Base-by-base conservation (phyloP, 2,797 vertebrate species). In the Pristis pectinata region DNA sequence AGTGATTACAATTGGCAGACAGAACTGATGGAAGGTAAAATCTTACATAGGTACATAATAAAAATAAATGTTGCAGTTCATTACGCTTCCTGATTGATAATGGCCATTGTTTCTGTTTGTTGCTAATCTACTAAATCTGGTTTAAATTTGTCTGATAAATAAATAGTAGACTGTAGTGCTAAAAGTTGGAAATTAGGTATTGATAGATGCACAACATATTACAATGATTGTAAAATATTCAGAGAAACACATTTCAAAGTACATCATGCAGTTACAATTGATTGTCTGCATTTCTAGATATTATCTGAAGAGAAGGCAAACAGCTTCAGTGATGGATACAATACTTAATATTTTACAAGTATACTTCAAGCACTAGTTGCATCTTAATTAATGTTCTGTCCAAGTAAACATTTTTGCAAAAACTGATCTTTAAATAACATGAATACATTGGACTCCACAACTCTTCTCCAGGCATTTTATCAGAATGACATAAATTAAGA, bases 1-100 rank as follows among this genome's bases (percentile, higher is more conserved):
- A 94, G 92, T 94, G 92, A 94, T 94, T 76, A 44, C 92, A 49
- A 94, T 94, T 74, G 92, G 49, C 92, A 94, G 67, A 70, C 27
- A 94, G n/a, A 94, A 49, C 44, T 94, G 72, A 94, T 94, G 44
- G 70, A 53, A 76, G 34, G 41, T 34, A 53, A 94, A 74, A 44
- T 44, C 7, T 37, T 79, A 79, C 17, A 83, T 53, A 53, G 44
- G 15, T 24, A 93, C 92, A 94, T 6, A 61, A 8, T 8, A 30
- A 74, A 70, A 74, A 34, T 56, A 49, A 56, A 72, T 70, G 37
- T 93, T 53, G 15, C 64, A 30, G 19, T 53, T 49, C 93, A 92
- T 72, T 74, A 13, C 49, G 93, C 41, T 34, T 93, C 67, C 67
- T 72, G 61, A 67, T 91, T 91, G 87, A 91, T 67, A 91, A 67